phyloP scores from a whole-genome alignment of 1,140 invertebrate genomes.

The Lutraria rhynchaena region DNA sequence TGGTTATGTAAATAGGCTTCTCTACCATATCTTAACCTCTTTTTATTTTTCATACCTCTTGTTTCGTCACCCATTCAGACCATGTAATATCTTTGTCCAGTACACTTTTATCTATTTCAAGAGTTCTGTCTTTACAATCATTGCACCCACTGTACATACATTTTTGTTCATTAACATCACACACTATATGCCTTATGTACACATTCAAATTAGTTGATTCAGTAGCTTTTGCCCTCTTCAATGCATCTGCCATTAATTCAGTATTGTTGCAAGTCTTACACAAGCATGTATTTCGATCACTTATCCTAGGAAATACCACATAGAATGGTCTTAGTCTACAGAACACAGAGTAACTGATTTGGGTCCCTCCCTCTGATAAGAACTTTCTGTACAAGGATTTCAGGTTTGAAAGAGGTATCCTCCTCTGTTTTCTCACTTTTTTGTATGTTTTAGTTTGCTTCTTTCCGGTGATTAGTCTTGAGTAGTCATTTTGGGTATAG shows the following conservation, averaged over 20 bases:
- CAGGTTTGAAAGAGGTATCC: conserved; percentile 37
- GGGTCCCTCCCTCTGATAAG: conserved; percentile 29
- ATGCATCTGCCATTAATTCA: conserved; percentile 37
- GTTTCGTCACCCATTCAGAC: conserved; percentile 38
- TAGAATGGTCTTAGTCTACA: conserved; percentile 57
- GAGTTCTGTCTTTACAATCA: conserved; percentile 33
- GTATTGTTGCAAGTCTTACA: conserved; percentile 59
- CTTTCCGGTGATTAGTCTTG: conserved; percentile 44
- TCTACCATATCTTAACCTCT: conserved; percentile 36
- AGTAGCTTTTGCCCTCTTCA: conserved; percentile 5
- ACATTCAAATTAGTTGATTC: conserved; percentile 20
- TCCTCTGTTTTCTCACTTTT: conserved; percentile 58
- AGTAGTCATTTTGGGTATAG: conserved; percentile 55
- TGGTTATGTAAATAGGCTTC: conserved; percentile 1
- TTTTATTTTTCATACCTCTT: conserved; percentile 31
- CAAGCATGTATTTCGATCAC: conserved; percentile 58
- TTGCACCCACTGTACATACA: conserved; percentile 60
- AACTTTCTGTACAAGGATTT: conserved; percentile 51
- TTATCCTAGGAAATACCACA: conserved; percentile 44
- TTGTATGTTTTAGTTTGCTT: conserved; percentile 48
- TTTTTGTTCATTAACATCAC: conserved; percentile 9
- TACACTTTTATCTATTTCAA: conserved; percentile 3
- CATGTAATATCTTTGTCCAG: conserved; percentile 19
- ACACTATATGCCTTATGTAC: conserved; percentile 11
- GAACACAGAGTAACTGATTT: conserved; percentile 58